A percentile compares a stretch with the other conserved stretches of the same genome.
These are phyloP conservation scores for Acanthurus lineatus DNA, from an alignment of 2,797 vertebrate genomes.

Conservation along the genomic window DNA sequence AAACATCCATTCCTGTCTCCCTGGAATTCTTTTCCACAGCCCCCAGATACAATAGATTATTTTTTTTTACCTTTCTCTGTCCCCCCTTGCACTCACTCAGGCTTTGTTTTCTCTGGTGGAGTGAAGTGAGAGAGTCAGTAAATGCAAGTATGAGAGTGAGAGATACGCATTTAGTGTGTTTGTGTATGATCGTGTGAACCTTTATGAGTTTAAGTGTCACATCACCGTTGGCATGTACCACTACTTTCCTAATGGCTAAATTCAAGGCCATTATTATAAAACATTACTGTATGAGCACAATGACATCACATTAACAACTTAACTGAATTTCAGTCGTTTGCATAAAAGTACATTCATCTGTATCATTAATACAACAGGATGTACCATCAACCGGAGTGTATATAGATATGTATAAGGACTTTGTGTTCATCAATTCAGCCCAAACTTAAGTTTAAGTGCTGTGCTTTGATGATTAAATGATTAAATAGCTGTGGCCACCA, in stretches of 20 bases:
- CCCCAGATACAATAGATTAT: conserved; percentile 62
- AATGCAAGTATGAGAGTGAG: neutral
- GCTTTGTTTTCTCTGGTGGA: conserved; percentile 38
- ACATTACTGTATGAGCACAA: conserved; percentile 7
- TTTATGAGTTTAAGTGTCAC: neutral
- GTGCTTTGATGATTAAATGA: no score
- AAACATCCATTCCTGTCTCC: conserved; percentile 62
- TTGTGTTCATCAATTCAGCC: no score
- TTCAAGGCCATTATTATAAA: conserved; percentile 9
- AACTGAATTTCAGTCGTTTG: neutral
- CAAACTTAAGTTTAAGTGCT: no score
- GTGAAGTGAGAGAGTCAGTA: conserved; percentile 12
- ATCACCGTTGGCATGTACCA: neutral
- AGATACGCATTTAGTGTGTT: neutral
- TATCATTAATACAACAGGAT: neutral
- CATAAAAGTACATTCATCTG: neutral
- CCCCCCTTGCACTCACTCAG: conserved; percentile 14
- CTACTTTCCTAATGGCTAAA: conserved; percentile 12
- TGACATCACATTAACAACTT: conserved; percentile 4
- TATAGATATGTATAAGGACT: no score
- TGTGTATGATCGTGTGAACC: neutral
- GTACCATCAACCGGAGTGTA: neutral
- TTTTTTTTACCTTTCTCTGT: conserved; percentile 21
- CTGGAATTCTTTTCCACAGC: conserved; percentile 44
- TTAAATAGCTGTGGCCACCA: no score